Base-by-base conservation (phyloP, 2,797 vertebrate genomes). In the Synaphobranchus kaupii region DNA sequence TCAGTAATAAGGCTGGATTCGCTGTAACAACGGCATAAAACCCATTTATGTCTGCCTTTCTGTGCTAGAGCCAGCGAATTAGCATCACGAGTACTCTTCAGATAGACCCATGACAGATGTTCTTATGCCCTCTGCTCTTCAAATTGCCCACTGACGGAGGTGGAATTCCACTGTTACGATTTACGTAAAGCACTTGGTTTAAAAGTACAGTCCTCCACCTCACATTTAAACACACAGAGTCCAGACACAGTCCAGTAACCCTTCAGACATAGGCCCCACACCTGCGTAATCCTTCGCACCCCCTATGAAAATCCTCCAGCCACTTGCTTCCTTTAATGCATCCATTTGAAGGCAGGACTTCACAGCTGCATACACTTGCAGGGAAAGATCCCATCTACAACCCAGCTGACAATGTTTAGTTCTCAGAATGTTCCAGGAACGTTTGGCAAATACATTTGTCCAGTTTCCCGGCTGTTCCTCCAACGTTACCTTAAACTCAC, bases 331-430 rank as follows among this genome's bases (percentile, higher is more conserved):
- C 58, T 8, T 52, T 22, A 82, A 25, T 25, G 22, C 73, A 13
- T 66, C 80, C 71, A 52, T 52, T 54, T 80, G 58, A n/a, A 20
- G 84, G 44, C 68, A 66, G 85, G 44, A 48, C 44, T 7, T 86
- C 68, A 78, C 80, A 88, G 87, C 87, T 76, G 85, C 76, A 88
- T 39, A 39, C 52, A 48, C 63, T 63, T 60, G 85, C 87, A 20
- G n/a, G 78, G 28, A 58, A 63, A 82, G 20, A 25, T n/a, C 44
- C 44, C 34, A 47, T 44, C 15, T 34, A 50, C 47, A 81, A 50
- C 47, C 25, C 25, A n/a, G n/a, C n/a, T 73, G 66, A 71, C n/a
- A 28, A 47, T 71, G 47, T 68, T 68, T 68, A 68, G 63, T 28
- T 68, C 63, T 68, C 63, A n/a, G n/a, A 68, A 68, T 68, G 63